A percentile compares a stretch with the other conserved stretches of the same genome.
Conservation (phyloP, 1,140 invertebrate species). For the Adoxophyes honmai region DNA sequence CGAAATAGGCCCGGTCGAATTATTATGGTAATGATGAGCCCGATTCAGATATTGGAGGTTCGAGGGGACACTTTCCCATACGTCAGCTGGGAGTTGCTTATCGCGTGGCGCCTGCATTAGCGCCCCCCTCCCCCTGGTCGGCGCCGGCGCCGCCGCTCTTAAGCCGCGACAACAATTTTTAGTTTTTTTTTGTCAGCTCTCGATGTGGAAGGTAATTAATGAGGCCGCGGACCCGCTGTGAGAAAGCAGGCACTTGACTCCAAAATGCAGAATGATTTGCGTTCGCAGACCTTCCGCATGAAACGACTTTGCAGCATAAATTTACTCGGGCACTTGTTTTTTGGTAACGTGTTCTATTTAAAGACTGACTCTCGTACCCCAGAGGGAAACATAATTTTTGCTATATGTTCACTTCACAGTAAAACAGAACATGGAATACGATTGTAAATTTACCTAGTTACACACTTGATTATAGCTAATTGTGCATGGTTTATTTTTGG, state of each 20-base stretch:
- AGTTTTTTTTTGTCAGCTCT: constrained; percentile 51
- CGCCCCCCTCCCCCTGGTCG: constrained; percentile 18
- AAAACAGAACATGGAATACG: no score
- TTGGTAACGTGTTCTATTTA: no score
- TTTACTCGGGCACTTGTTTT: no score
- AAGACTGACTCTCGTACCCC: no score
- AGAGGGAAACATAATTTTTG: no score
- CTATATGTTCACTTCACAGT: no score
- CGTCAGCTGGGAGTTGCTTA: constrained; percentile 26
- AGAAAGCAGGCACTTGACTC: constrained; percentile 23
- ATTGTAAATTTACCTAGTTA: no score
- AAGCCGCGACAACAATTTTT: constrained; percentile 44
- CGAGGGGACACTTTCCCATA: constrained; percentile 48
- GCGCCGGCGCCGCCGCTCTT: constrained; percentile 58
- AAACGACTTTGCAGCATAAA: background rate
- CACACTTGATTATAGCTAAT: no score
- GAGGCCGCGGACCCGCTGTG: constrained; percentile 37
- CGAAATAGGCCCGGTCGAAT: constrained; percentile 1
- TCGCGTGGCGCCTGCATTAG: constrained; percentile 51
- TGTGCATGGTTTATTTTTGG: no score
- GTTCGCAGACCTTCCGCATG: background rate
- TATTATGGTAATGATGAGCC: constrained; percentile 22
- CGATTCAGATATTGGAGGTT: constrained; percentile 11
- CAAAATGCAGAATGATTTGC: constrained; percentile 17
- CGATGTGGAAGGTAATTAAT: constrained; percentile 60